Percentiles rank a stretch among this genome's conserved stretches.
These are phyloP conservation scores for Chrysolina oricalcia DNA, from an alignment of 2,888 invertebrate genomes.

Conservation along the genomic window DNA sequence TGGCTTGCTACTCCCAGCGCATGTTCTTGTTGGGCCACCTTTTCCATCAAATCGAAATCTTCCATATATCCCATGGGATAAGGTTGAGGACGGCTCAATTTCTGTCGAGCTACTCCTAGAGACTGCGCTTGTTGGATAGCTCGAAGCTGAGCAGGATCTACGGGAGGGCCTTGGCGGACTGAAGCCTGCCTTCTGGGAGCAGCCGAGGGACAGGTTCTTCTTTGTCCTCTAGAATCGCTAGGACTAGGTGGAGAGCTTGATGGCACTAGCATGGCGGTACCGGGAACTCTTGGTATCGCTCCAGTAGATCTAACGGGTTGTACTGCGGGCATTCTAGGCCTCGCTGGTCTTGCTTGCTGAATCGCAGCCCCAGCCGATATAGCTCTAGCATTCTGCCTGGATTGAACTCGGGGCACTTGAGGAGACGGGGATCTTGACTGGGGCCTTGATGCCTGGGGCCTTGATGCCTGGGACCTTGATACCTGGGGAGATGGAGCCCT, in stretches of 20 bases:
- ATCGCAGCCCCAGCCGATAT: not conserved
- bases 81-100: not conserved
- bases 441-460: not conserved
- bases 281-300: conserved; percentile 9
- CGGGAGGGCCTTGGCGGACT: not conserved
- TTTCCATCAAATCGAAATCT: not conserved
- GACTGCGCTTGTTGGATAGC: not conserved
- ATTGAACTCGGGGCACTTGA: not conserved
- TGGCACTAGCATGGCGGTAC: not conserved
- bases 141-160: not conserved
- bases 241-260: not conserved
- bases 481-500: not conserved
- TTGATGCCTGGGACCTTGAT: not conserved
- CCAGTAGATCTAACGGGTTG: conserved; percentile 15
- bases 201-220: not conserved
- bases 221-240: not conserved
- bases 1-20: not conserved
- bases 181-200: not conserved
- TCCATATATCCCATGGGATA: not conserved
- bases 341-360: not conserved
- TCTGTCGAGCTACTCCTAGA: not conserved
- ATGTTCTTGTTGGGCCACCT: not conserved
- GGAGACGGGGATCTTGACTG: not conserved
- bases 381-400: not conserved
- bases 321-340: not conserved